Conservation (phyloP, 2,888 invertebrate genomes). For the Idaea dimidiata region DNA sequence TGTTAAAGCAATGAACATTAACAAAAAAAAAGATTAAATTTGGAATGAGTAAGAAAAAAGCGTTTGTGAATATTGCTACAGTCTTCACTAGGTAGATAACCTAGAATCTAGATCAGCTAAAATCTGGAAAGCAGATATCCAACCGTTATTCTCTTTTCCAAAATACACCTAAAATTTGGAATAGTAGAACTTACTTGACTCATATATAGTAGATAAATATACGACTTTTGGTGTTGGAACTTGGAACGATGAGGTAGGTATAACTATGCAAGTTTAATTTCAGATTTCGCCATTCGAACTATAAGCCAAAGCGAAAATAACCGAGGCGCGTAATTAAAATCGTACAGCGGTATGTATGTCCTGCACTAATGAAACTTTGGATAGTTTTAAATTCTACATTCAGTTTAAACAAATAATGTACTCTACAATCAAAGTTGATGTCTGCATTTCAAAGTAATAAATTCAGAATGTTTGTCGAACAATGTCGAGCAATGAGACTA, state of each 20-base stretch:
- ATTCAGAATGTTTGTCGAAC: conserved; percentile 19
- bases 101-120: too few species aligned
- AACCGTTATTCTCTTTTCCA: too few species aligned
- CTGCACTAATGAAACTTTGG: background rate
- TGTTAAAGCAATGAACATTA: too few species aligned
- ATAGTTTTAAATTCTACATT: conserved; percentile 4
- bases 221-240: background rate
- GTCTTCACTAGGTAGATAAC: too few species aligned
- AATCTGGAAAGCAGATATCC: too few species aligned
- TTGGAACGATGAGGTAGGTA: background rate
- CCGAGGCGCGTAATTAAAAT: background rate
- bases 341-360: background rate
- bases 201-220: background rate
- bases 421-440: background rate
- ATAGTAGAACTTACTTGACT: too few species aligned
- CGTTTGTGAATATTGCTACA: too few species aligned
- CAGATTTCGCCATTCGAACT: background rate
- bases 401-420: background rate
- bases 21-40: too few species aligned
- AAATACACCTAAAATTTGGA: too few species aligned
- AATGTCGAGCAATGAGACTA: conserved; percentile 20
- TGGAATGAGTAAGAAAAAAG: too few species aligned
- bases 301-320: background rate
- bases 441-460: conserved; percentile 8
- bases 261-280: background rate